Conservation (phyloP, 37 sponge, comb jelly and placozoan genomes). For the Aplysina aerophoba region DNA sequence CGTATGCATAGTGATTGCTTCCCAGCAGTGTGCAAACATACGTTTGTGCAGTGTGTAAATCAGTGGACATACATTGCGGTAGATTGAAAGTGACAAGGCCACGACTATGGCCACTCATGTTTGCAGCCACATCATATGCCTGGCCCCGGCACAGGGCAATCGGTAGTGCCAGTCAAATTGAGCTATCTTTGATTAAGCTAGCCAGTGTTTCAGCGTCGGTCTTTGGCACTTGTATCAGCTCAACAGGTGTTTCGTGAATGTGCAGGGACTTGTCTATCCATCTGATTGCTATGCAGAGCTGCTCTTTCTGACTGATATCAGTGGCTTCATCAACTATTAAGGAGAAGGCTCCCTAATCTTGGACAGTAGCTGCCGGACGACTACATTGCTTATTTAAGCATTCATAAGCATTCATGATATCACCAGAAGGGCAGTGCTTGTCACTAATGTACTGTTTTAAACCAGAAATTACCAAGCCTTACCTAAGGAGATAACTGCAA, state of each 20-base stretch:
- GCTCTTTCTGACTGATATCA: too few species aligned
- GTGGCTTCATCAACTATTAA: too few species aligned
- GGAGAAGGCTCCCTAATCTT: too few species aligned
- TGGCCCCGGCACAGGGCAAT: slow-evolving; percentile 53
- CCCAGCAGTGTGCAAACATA: slow-evolving; percentile 49
- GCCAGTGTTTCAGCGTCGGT: slow-evolving; percentile 52
- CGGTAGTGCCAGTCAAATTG: slow-evolving; percentile 39
- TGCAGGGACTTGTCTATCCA: slow-evolving; percentile 33
- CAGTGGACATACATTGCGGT: slow-evolving; percentile 60
- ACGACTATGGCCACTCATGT: slow-evolving; percentile 53
- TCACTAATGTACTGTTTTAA: too few species aligned
- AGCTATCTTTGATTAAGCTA: slow-evolving; percentile 30
- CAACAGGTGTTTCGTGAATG: slow-evolving; percentile 43
- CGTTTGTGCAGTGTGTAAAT: slow-evolving; percentile 54
- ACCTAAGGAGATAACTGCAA: too few species aligned
- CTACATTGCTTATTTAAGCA: too few species aligned
- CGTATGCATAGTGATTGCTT: slow-evolving; percentile 6
- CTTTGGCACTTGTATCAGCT: slow-evolving; percentile 46
- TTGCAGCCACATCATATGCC: slow-evolving; percentile 57
- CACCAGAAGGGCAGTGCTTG: too few species aligned
- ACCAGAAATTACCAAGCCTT: too few species aligned
- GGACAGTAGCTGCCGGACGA: too few species aligned
- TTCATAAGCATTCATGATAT: too few species aligned
- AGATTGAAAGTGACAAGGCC: too few species aligned
- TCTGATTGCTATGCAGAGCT: slow-evolving; percentile 4